Percentiles rank a stretch among this genome's conserved stretches.
Evolutionary conservation across 2,888 invertebrate genomes (phyloP).

Genomic region (Amphipoea lucens): DNA sequence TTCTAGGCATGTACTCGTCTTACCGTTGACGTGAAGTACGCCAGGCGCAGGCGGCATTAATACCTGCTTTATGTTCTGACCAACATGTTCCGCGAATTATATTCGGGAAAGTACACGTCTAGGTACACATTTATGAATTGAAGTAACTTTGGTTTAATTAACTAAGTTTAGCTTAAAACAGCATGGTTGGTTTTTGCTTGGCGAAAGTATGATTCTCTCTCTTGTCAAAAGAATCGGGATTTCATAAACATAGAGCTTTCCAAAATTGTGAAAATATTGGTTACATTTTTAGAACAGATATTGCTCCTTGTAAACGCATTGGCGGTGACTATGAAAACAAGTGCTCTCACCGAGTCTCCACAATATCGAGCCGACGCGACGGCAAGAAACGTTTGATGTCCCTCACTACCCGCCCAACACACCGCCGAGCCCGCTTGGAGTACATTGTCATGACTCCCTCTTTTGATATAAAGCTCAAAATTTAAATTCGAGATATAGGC

Average conservation of each 20-base stretch:
- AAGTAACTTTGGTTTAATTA: neutral
- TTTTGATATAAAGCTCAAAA: neutral
- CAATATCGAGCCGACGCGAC: neutral
- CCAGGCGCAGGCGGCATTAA: neutral
- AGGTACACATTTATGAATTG: neutral
- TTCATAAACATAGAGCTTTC: neutral
- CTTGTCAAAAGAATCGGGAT: neutral
- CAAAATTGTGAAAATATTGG: neutral
- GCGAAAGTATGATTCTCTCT: neutral
- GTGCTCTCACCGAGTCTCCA: neutral
- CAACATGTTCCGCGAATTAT: neutral
- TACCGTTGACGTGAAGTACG: neutral
- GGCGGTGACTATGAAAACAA: neutral
- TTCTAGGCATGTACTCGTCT: neutral
- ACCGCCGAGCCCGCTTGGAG: neutral
- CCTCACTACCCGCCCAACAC: neutral
- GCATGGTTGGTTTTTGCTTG: neutral
- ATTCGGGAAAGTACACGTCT: neutral
- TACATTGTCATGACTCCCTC: neutral
- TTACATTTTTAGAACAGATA: neutral
- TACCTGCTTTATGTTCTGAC: too few species aligned
- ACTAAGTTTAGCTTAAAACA: neutral
- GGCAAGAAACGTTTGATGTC: slow-evolving; percentile 1
- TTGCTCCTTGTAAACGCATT: neutral
- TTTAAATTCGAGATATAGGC: neutral